Evolutionary conservation across 2,113 vertebrate species (phyloP).

Genomic region (Caranx melampygus): DNA sequence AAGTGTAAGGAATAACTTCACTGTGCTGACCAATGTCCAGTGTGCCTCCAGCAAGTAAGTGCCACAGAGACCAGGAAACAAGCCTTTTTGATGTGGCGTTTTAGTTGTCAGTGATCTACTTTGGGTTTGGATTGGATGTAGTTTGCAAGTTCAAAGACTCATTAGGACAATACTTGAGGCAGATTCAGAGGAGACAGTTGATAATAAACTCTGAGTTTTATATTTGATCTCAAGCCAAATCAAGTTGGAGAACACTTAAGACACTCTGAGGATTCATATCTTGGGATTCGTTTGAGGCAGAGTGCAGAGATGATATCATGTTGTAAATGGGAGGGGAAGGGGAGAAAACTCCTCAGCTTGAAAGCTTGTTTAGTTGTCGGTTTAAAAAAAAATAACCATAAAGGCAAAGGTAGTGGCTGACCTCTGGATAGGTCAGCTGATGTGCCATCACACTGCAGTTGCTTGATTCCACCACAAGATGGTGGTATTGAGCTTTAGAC

Average conservation of each 20-base stretch:
- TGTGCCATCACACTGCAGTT: slow-evolving; percentile 1
- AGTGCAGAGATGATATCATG: background rate
- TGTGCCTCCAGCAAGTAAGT: slow-evolving; percentile 96
- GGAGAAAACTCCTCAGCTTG: background rate
- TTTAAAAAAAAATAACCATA: background rate
- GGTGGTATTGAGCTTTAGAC: slow-evolving; percentile 35
- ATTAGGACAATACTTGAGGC: background rate
- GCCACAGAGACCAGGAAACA: background rate
- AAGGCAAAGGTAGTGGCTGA: background rate
- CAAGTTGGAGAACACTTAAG: background rate
- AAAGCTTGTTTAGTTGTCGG: no score
- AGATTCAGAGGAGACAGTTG: background rate
- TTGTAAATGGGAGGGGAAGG: background rate
- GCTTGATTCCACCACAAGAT: slow-evolving; percentile 23
- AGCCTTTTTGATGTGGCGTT: background rate
- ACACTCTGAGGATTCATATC: background rate
- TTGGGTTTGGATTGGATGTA: background rate
- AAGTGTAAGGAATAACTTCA: slow-evolving; percentile 98
- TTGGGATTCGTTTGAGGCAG: background rate
- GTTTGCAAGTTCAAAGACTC: background rate
- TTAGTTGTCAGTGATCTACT: background rate
- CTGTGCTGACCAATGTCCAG: slow-evolving; percentile 94
- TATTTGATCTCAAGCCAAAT: background rate
- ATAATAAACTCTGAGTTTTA: background rate
- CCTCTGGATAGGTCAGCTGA: no score